Conservation (phyloP, 2,888 invertebrate genomes). For the Limnephilus marmoratus region DNA sequence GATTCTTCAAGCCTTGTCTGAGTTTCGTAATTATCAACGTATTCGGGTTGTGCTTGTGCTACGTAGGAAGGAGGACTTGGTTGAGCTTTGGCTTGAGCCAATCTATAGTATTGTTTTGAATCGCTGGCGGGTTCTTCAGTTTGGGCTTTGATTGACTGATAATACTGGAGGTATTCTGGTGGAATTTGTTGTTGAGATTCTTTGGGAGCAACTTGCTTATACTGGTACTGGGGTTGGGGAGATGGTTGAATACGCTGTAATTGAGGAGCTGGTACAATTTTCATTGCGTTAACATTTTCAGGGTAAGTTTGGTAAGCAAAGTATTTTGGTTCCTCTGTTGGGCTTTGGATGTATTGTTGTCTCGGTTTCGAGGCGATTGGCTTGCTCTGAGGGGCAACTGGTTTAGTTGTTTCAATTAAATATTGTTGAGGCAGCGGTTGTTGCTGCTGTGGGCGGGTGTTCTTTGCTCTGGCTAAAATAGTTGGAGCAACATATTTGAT, state of each 20-base stretch:
- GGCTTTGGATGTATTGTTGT: slow-evolving; percentile 55
- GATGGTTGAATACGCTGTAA: slow-evolving; percentile 69
- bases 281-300: slow-evolving; percentile 67
- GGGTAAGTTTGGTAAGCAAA: slow-evolving; percentile 58
- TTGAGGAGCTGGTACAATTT: slow-evolving; percentile 75
- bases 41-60: slow-evolving; percentile 44
- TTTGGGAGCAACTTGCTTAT: slow-evolving; percentile 55
- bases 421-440: slow-evolving; percentile 73
- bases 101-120: slow-evolving; percentile 54
- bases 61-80: slow-evolving; percentile 33
- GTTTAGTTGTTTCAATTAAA: slow-evolving; percentile 74
- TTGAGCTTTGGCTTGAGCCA: slow-evolving; percentile 51
- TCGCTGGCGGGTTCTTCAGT: slow-evolving; percentile 58
- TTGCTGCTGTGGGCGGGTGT: slow-evolving; percentile 71
- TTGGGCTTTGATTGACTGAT: slow-evolving; percentile 62
- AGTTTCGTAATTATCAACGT: slow-evolving; percentile 68
- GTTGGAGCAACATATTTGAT: slow-evolving; percentile 57
- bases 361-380: slow-evolving; percentile 52
- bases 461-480: slow-evolving; percentile 51
- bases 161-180: slow-evolving; percentile 64
- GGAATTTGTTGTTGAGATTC: slow-evolving; percentile 47
- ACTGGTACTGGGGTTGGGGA: slow-evolving; percentile 65
- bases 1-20: slow-evolving; percentile 60
- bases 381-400: slow-evolving; percentile 53
- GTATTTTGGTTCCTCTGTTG: slow-evolving; percentile 60